Percentiles rank a stretch among this genome's conserved stretches.
Evolutionary conservation across 2,797 vertebrate species (phyloP).

Genomic region (Hipposideros larvatus): DNA sequence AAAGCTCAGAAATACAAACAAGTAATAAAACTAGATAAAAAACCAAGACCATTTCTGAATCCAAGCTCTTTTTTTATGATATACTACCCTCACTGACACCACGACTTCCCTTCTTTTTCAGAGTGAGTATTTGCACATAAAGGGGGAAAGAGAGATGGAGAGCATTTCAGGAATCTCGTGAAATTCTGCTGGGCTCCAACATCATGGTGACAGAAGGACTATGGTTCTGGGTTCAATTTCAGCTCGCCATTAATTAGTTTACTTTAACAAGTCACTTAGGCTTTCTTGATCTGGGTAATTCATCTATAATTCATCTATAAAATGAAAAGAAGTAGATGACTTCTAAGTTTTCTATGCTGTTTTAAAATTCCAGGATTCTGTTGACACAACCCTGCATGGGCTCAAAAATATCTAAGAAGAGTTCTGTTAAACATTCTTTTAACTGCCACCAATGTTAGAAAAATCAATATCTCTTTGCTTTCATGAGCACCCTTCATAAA

Average conservation of each 20-base stretch:
- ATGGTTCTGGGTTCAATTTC: not conserved
- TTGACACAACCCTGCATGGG: not conserved
- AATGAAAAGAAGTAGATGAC: not conserved
- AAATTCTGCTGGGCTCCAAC: slow-evolving; percentile 9
- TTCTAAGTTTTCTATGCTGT: slow-evolving; percentile 21
- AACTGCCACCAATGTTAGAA: slow-evolving; percentile 19
- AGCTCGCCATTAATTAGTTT: not conserved
- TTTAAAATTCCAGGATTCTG: slow-evolving; percentile 39
- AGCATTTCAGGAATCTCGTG: not conserved
- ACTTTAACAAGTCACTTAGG: not conserved
- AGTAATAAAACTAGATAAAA: slow-evolving; percentile 43
- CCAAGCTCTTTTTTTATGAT: not conserved
- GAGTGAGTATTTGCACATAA: not conserved
- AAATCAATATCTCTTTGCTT: slow-evolving; percentile 45
- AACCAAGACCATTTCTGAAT: not conserved
- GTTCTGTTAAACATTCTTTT: slow-evolving; percentile 41
- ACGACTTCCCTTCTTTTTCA: not conserved
- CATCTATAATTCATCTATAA: not conserved
- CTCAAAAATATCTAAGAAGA: slow-evolving; percentile 17
- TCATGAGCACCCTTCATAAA: slow-evolving; percentile 31
- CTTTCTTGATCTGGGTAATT: slow-evolving; percentile 36
- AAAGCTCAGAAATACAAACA: slow-evolving; percentile 41
- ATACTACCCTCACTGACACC: not conserved
- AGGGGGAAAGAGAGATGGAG: not conserved
- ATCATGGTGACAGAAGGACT: not conserved